Evolutionary conservation across 2,797 vertebrate species (phyloP).

Genomic region (Cottoperca gobio): DNA sequence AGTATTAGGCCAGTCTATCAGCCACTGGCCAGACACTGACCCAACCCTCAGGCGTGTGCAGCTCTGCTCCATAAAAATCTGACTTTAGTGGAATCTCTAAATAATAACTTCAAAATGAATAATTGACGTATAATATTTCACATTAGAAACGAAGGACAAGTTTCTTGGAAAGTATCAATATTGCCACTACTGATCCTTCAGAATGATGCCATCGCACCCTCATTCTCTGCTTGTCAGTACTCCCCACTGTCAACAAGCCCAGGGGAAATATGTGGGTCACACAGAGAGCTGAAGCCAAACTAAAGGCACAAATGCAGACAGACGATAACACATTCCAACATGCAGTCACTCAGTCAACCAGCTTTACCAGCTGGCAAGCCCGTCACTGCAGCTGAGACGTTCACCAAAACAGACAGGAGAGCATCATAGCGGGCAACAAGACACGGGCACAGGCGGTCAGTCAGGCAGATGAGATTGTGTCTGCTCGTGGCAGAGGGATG

Average conservation of each 20-base stretch:
- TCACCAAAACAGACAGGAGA: conserved; percentile 48
- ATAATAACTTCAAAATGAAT: conserved; percentile 11
- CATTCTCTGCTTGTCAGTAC: conserved; percentile 26
- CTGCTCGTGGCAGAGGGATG: conserved; percentile 32
- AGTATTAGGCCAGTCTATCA: conserved; percentile 60
- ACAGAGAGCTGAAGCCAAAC: conserved; percentile 41
- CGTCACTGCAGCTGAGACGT: conserved; percentile 44
- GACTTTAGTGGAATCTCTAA: conserved; percentile 26
- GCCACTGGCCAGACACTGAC: conserved; percentile 59
- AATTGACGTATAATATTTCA: conserved; percentile 12
- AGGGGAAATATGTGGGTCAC: conserved; percentile 66
- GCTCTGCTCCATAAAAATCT: conserved; percentile 30
- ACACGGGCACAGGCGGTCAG: conserved; percentile 27
- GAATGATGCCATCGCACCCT: conserved; percentile 23
- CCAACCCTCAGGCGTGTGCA: conserved; percentile 54
- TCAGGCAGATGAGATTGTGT: conserved; percentile 61
- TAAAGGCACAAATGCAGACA: conserved; percentile 39
- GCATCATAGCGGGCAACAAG: conserved; percentile 23
- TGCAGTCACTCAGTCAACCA: conserved; percentile 53
- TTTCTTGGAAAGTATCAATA: conserved; percentile 45
- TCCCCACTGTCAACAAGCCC: conserved; percentile 32
- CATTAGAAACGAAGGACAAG: neutral
- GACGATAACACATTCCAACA: conserved; percentile 48
- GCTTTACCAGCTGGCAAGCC: conserved; percentile 58
- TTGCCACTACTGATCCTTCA: conserved; percentile 1